Conservation (phyloP, 2,797 vertebrate genomes). For the Ctenosaura bakeri region DNA sequence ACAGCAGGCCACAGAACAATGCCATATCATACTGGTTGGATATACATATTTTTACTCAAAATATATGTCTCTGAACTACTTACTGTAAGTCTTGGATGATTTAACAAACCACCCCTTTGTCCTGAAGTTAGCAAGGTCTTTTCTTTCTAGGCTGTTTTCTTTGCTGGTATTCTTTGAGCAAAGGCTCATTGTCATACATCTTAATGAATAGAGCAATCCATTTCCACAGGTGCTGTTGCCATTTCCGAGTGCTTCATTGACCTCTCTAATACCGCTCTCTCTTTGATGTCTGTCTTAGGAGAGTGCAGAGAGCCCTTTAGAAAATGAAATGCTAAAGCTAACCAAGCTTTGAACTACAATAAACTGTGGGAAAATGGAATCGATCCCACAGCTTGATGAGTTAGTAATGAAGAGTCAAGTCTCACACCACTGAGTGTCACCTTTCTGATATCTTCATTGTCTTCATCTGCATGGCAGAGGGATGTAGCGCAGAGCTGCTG, state of each 20-base stretch:
- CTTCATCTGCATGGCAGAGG: constrained; percentile 69
- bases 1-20: background rate
- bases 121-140: background rate
- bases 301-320: constrained; percentile 26
- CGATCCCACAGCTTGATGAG: constrained; percentile 69
- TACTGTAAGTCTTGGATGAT: background rate
- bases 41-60: background rate
- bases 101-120: background rate
- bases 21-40: background rate
- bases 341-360: constrained; percentile 70
- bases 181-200: constrained; percentile 26
- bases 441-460: constrained; percentile 70
- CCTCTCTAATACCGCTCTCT: constrained; percentile 35
- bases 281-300: constrained; percentile 63
- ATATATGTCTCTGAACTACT: too few relatives aligned
- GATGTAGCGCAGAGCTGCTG: constrained; percentile 47
- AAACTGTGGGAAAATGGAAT: constrained; percentile 70
- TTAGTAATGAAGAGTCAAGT: constrained; percentile 68
- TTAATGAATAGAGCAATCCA: constrained; percentile 22
- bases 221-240: background rate
- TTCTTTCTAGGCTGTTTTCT: background rate
- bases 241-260: constrained; percentile 36
- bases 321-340: constrained; percentile 55
- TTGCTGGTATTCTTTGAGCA: background rate
- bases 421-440: constrained; percentile 65